These are phyloP conservation scores for Nowickia ferox DNA, from an alignment of 2,888 invertebrate species.

Conservation along the genomic window DNA sequence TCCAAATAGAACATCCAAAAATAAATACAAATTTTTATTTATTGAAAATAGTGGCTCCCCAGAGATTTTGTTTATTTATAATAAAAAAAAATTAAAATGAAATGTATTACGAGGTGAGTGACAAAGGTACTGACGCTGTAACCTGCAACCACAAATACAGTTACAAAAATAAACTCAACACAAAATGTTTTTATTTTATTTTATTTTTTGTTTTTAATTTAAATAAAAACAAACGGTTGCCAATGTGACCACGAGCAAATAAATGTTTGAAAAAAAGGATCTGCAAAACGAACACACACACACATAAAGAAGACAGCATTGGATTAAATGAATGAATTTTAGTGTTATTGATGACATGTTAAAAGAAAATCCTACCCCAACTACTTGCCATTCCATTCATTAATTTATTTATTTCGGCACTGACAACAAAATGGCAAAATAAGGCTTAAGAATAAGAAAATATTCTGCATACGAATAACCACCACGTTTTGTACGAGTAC, in stretches of 20 bases:
- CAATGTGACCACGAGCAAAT: constrained; percentile 62
- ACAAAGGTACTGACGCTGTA: constrained; percentile 35
- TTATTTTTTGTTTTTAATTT: constrained; percentile 59
- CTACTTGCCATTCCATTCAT: constrained; percentile 29
- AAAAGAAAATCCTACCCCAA: constrained; percentile 69
- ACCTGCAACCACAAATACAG: not conserved
- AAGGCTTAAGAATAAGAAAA: constrained; percentile 66
- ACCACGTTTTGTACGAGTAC: constrained; percentile 5
- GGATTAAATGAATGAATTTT: constrained; percentile 72
- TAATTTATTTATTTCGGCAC: constrained; percentile 53
- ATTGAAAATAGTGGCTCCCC: constrained; percentile 79
- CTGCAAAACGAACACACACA: not conserved
- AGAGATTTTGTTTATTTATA: constrained; percentile 66
- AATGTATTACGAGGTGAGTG: constrained; percentile 35
- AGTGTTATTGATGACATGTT: constrained; percentile 78
- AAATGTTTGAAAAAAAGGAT: constrained; percentile 35
- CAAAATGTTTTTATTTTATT: constrained; percentile 38
- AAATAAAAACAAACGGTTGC: constrained; percentile 69
- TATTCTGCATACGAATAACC: constrained; percentile 55
- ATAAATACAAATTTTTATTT: constrained; percentile 73
- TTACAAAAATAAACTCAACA: constrained; percentile 28
- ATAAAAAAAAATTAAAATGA: constrained; percentile 14
- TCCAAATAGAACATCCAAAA: constrained; percentile 54
- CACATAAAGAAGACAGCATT: constrained; percentile 50
- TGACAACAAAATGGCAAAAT: constrained; percentile 64